Conservation (phyloP, 1,140 invertebrate species). For the Atta cephalotes region DNA sequence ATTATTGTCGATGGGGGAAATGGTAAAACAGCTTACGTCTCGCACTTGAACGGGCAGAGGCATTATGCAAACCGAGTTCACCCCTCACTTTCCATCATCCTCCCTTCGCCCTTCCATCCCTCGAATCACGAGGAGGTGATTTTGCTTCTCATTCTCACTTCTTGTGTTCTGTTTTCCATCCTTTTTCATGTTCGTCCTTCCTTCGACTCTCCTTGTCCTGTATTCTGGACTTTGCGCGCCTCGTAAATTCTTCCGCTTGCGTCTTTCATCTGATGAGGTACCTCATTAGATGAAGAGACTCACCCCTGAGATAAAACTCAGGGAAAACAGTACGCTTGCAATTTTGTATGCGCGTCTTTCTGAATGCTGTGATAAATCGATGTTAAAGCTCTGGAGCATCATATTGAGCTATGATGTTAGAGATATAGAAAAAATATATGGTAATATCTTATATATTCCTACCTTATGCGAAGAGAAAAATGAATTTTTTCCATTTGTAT, state of each 20-base stretch:
- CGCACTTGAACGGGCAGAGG: slow-evolving; percentile 78
- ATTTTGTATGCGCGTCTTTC: slow-evolving; percentile 44
- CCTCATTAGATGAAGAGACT: slow-evolving; percentile 70
- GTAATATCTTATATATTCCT: background rate
- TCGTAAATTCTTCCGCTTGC: slow-evolving; percentile 52
- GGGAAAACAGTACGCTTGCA: slow-evolving; percentile 46
- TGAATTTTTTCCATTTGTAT: background rate
- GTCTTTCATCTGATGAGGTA: slow-evolving; percentile 59
- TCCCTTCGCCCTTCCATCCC: slow-evolving; percentile 9
- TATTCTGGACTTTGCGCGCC: slow-evolving; percentile 22
- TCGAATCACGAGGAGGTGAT: slow-evolving; percentile 64
- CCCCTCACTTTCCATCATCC: slow-evolving; percentile 70
- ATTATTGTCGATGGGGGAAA: slow-evolving; percentile 80
- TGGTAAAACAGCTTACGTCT: slow-evolving; percentile 81
- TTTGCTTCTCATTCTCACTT: slow-evolving; percentile 69
- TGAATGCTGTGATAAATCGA: slow-evolving; percentile 8
- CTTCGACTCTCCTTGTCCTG: background rate
- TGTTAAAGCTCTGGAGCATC: background rate
- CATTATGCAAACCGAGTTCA: slow-evolving; percentile 83
- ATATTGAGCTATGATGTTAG: background rate
- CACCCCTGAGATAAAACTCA: slow-evolving; percentile 50
- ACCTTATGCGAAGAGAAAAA: background rate
- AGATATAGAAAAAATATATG: background rate
- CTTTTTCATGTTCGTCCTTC: background rate
- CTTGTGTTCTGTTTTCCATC: slow-evolving; percentile 22